Percentiles rank a stretch among this genome's conserved stretches.
Evolutionary conservation across 2,888 invertebrate species (phyloP).

Genomic region (Notocelia uddmanniana): DNA sequence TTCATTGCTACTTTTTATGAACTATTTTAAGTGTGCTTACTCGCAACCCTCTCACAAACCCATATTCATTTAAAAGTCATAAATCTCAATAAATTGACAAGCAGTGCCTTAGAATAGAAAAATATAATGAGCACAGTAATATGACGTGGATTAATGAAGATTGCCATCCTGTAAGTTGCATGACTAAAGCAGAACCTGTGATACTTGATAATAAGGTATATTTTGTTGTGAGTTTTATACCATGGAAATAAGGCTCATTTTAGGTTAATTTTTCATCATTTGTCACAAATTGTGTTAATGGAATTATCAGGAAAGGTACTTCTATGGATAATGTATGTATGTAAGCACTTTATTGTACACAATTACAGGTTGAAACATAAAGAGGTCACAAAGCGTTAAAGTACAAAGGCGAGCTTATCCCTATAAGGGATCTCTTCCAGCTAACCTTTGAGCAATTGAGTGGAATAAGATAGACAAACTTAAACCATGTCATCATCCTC

Average conservation of each 20-base stretch:
- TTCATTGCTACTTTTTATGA: too few species aligned
- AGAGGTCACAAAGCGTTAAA: too few species aligned
- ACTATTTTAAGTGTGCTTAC: neutral
- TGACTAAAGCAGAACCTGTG: neutral
- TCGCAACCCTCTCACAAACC: neutral
- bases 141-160: constrained; percentile 36
- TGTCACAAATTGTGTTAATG: neutral
- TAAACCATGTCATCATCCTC: too few species aligned
- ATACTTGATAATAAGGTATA: neutral
- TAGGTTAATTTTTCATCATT: neutral
- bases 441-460: too few species aligned
- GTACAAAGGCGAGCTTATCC: too few species aligned
- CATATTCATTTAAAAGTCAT: constrained; percentile 6
- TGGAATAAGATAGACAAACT: too few species aligned
- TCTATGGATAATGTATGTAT: neutral
- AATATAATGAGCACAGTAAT: constrained; percentile 22
- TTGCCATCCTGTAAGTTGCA: constrained; percentile 20
- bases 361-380: too few species aligned
- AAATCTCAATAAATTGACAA: constrained; percentile 24
- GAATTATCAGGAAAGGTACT: neutral
- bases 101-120: constrained; percentile 20
- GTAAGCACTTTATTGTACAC: too few species aligned
- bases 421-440: too few species aligned
- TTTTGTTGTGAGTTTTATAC: neutral
- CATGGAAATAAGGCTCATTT: neutral